These are phyloP conservation scores for Sympetrum striolatum DNA, from an alignment of 2,888 invertebrate species.

Conservation along the genomic window DNA sequence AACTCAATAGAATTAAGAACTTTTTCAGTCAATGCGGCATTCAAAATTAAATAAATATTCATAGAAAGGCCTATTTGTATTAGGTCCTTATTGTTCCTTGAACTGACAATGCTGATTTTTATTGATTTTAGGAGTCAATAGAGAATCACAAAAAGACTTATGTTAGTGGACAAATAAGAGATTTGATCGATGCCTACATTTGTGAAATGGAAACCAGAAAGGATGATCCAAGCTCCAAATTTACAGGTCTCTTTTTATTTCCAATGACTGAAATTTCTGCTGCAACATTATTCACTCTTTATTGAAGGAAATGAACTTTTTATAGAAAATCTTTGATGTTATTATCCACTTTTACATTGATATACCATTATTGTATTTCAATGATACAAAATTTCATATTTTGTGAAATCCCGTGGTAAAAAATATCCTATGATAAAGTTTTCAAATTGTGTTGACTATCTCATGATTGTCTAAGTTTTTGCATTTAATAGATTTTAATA, in stretches of 20 bases:
- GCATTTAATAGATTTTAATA: too few species aligned
- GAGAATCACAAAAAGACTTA: conserved; percentile 64
- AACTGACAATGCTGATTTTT: background rate
- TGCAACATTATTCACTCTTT: background rate
- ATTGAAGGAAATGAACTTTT: background rate
- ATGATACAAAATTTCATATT: background rate
- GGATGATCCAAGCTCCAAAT: conserved; percentile 54
- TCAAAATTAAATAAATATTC: too few species aligned
- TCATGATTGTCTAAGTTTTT: too few species aligned
- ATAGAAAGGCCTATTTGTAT: background rate
- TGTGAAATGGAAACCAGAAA: conserved; percentile 64
- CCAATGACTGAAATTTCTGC: background rate
- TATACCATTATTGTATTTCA: background rate
- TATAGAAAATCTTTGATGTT: background rate
- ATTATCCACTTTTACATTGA: background rate
- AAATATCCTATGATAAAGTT: too few species aligned
- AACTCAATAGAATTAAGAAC: too few species aligned
- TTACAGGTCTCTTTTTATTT: conserved; percentile 58
- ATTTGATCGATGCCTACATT: conserved; percentile 71
- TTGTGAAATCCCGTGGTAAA: background rate
- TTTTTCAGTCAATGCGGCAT: too few species aligned
- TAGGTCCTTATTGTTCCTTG: background rate
- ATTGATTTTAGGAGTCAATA: conserved; percentile 61
- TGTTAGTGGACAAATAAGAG: conserved; percentile 60
- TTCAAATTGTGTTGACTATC: too few species aligned